These are phyloP conservation scores for Drosophila ogumai DNA, from an alignment of 1,140 invertebrate species.

Conservation along the genomic window DNA sequence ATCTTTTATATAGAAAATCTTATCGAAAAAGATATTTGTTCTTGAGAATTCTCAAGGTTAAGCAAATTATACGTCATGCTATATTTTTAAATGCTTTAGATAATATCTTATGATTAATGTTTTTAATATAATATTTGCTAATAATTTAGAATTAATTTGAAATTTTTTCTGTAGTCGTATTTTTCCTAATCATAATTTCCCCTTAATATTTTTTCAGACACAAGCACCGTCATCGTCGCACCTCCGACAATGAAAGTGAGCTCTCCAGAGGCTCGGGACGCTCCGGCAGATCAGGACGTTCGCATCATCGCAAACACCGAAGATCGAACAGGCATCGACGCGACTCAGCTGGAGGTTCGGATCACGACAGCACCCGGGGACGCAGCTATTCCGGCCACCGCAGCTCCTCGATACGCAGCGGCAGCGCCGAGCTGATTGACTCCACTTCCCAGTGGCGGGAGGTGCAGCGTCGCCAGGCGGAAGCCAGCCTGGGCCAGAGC, in stretches of 20 bases:
- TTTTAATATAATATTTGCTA: not conserved
- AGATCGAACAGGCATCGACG: conserved; percentile 87
- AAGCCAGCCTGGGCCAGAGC: conserved; percentile 86
- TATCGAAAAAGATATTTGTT: not conserved
- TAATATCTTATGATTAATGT: not conserved
- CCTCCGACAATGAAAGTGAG: conserved; percentile 95
- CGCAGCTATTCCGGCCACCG: conserved; percentile 85
- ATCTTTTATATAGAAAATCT: not conserved
- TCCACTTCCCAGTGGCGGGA: conserved; percentile 95
- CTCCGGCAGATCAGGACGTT: conserved; percentile 89
- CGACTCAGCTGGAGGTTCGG: conserved; percentile 86
- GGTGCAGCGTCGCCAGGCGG: conserved; percentile 90
- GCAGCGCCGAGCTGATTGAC: conserved; percentile 90
- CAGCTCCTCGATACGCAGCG: conserved; percentile 80
- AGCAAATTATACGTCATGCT: not conserved
- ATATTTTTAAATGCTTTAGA: not conserved
- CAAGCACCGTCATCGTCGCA: conserved; percentile 90
- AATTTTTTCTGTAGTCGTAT: no score
- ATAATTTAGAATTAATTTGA: not conserved
- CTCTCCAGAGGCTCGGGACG: conserved; percentile 92
- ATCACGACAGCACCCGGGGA: conserved; percentile 85
- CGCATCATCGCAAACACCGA: conserved; percentile 88
- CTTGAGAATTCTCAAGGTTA: not conserved
- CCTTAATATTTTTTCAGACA: conserved; percentile 86
- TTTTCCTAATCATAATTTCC: not conserved